phyloP scores from a whole-genome alignment of 1,140 invertebrate species.

The Paralvinella palmiformis region DNA sequence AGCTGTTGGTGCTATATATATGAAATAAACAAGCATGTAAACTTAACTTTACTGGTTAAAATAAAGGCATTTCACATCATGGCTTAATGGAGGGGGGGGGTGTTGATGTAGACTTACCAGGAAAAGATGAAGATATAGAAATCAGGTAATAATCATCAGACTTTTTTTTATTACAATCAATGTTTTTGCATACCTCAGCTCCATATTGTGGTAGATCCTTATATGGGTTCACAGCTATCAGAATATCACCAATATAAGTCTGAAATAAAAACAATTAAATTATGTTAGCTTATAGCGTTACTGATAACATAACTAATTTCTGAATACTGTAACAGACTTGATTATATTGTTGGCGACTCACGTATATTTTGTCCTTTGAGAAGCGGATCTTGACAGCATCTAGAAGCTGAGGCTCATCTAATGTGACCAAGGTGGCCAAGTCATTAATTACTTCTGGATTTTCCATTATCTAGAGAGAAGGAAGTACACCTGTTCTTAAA shows the following conservation, averaged over 20 bases:
- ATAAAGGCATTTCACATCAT: neutral
- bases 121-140: neutral
- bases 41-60: neutral
- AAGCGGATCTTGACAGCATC: constrained; percentile 43
- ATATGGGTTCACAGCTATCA: constrained; percentile 75
- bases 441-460: constrained; percentile 40
- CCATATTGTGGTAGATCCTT: constrained; percentile 69
- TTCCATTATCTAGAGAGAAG: too few relatives aligned
- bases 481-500: too few relatives aligned
- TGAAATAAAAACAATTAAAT: constrained; percentile 34
- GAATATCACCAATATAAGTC: constrained; percentile 76
- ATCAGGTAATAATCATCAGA: neutral
- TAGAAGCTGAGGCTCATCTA: constrained; percentile 43
- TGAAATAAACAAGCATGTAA: neutral
- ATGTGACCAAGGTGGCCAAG: constrained; percentile 38
- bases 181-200: constrained; percentile 64
- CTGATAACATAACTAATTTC: neutral
- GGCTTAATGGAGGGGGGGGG: neutral
- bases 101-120: neutral
- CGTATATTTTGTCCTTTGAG: constrained; percentile 41
- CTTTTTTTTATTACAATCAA: neutral
- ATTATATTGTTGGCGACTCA: constrained; percentile 27
- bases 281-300: neutral
- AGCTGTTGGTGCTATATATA: constrained; percentile 26
- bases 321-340: neutral